phyloP scores from a whole-genome alignment of 2,797 vertebrate species.

The Fistularia commersonii region DNA sequence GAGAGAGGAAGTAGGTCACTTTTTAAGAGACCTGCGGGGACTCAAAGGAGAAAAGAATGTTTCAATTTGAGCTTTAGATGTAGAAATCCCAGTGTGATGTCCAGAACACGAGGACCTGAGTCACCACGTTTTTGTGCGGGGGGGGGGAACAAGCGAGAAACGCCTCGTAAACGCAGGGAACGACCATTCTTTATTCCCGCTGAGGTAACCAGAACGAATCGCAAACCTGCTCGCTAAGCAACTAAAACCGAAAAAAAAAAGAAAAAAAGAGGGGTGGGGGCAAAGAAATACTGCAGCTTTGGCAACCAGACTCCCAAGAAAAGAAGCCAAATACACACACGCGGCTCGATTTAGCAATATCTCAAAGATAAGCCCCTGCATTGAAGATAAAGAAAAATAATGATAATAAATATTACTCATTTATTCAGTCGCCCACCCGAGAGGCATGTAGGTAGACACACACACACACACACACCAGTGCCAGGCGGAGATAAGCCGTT shows the following conservation, averaged over 20 bases:
- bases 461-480: conserved; percentile 14
- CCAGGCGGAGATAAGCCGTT: conserved; percentile 50
- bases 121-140: conserved; percentile 2
- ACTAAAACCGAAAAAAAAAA: too few species aligned
- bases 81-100: conserved; percentile 7
- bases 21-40: background rate
- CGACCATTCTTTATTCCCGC: too few species aligned
- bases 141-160: background rate
- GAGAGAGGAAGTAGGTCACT: background rate
- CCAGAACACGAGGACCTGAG: background rate
- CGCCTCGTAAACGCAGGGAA: background rate
- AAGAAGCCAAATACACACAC: background rate
- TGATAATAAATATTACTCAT: background rate
- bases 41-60: conserved; percentile 6
- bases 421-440: conserved; percentile 6
- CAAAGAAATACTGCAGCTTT: conserved; percentile 24
- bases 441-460: conserved; percentile 10
- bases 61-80: conserved; percentile 18
- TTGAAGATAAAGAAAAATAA: conserved; percentile 7
- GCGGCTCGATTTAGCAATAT: background rate
- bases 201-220: conserved; percentile 13
- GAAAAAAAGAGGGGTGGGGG: background rate
- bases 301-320: conserved; percentile 24
- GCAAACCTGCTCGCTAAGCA: conserved; percentile 18
- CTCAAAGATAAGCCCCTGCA: conserved; percentile 12